Percentiles rank a stretch among this genome's conserved stretches.
phyloP scores from a whole-genome alignment of 37 sponge, comb jelly and placozoan genomes.

The Chondrilla cf. caribensis region DNA sequence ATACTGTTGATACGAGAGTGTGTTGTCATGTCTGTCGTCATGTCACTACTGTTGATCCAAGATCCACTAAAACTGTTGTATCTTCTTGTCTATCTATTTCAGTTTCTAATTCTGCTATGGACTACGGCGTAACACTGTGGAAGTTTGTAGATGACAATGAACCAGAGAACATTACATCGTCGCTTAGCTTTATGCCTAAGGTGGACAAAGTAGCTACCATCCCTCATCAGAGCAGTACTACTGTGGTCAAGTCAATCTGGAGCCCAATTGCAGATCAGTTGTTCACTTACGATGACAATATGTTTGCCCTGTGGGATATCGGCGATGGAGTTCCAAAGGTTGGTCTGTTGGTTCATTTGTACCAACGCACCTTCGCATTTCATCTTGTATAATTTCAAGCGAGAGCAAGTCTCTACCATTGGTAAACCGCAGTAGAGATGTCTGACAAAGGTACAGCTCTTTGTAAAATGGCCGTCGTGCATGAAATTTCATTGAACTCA shows the following conservation, averaged over 20 bases:
- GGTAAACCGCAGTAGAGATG: too few relatives aligned
- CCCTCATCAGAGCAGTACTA: background rate
- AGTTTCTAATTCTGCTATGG: background rate
- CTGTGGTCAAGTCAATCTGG: background rate
- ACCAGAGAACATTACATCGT: background rate
- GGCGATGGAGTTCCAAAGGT: background rate
- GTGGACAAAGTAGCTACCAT: background rate
- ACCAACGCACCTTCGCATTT: too few relatives aligned
- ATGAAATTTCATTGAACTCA: too few relatives aligned
- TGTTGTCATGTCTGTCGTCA: too few relatives aligned
- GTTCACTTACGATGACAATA: background rate
- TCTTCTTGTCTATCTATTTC: too few relatives aligned
- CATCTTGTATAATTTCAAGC: too few relatives aligned
- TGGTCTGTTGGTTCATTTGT: background rate
- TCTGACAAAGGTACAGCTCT: too few relatives aligned
- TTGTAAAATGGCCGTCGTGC: too few relatives aligned
- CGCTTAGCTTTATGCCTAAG: background rate
- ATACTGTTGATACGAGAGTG: too few relatives aligned
- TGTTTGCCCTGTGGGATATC: background rate
- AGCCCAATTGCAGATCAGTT: background rate
- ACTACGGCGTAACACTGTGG: conserved; percentile 19
- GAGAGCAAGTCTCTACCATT: too few relatives aligned
- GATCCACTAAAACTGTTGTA: too few relatives aligned
- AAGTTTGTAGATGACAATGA: background rate
- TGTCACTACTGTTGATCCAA: too few relatives aligned